A percentile compares a stretch with the other conserved stretches of the same genome.
Conservation (phyloP, 2,888 invertebrate species). For the Lobophora halterata region DNA sequence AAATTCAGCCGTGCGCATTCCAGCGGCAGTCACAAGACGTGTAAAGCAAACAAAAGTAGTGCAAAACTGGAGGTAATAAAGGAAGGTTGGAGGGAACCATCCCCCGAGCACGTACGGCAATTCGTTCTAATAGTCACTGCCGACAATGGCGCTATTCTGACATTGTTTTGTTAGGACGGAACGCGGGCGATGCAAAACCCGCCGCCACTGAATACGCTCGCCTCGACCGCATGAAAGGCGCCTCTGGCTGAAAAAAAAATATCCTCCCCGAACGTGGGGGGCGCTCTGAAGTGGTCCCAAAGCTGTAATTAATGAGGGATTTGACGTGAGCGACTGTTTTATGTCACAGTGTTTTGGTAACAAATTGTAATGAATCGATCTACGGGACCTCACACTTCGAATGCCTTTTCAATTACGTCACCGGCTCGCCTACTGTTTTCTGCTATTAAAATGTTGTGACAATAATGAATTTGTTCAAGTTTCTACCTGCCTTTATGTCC, state of each 20-base stretch:
- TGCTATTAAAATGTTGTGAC: constrained; percentile 16
- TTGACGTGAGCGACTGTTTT: constrained; percentile 62
- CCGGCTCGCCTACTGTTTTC: constrained; percentile 28
- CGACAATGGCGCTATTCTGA: constrained; percentile 59
- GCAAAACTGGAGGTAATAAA: constrained; percentile 66
- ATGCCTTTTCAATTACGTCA: constrained; percentile 63
- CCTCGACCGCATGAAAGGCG: constrained; percentile 41
- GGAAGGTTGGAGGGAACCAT: constrained; percentile 51
- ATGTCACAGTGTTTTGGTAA: constrained; percentile 74
- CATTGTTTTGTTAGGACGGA: constrained; percentile 71
- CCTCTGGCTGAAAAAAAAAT: constrained; percentile 53
- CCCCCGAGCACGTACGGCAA: constrained; percentile 66
- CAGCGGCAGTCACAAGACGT: constrained; percentile 49
- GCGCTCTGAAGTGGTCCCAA: constrained; percentile 64
- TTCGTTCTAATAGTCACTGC: constrained; percentile 71
- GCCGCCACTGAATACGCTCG: constrained; percentile 39
- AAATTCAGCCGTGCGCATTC: constrained; percentile 47
- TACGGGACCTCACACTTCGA: constrained; percentile 70
- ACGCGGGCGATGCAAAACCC: constrained; percentile 64
- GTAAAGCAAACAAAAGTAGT: constrained; percentile 65
- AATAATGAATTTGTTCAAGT: constrained; percentile 14
- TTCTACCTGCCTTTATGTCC: constrained; percentile 11
- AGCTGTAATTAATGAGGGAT: constrained; percentile 70
- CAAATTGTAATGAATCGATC: constrained; percentile 70
- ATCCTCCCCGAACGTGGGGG: constrained; percentile 63